A percentile compares a stretch with the other conserved stretches of the same genome.
These are phyloP conservation scores for Bufo gargarizans DNA, from an alignment of 2,113 vertebrate species.

Conservation along the genomic window DNA sequence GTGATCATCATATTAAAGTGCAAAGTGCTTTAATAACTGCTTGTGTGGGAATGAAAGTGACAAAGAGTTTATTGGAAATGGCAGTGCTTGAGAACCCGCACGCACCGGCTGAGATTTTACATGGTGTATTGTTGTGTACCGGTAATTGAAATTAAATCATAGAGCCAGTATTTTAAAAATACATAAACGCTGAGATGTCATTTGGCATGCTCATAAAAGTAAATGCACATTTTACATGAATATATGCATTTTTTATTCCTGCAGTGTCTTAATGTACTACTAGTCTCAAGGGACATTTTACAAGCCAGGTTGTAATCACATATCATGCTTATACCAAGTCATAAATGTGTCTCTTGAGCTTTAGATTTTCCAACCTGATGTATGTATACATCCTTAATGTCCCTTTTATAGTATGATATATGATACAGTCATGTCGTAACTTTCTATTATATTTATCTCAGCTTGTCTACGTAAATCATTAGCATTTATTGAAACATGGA, in stretches of 20 bases:
- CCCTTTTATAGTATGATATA: conserved; percentile 43
- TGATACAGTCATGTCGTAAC: conserved; percentile 34
- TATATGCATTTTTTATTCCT: conserved; percentile 31
- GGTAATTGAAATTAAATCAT: conserved; percentile 36
- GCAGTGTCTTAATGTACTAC: conserved; percentile 43
- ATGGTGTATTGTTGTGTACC: not conserved
- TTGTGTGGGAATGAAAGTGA: not conserved
- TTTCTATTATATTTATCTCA: conserved; percentile 57
- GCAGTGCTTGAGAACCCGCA: not conserved
- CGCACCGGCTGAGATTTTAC: not conserved
- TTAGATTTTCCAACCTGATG: conserved; percentile 51
- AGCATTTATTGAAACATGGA: conserved; percentile 46
- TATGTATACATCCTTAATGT: conserved; percentile 51
- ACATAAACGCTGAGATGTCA: not conserved
- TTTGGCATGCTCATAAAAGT: conserved; percentile 27
- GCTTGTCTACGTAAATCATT: conserved; percentile 49
- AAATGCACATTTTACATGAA: conserved; percentile 45
- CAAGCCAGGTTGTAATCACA: conserved; percentile 43
- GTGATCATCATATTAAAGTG: not conserved
- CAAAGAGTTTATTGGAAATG: not conserved
- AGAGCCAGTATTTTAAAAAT: not conserved
- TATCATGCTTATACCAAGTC: conserved; percentile 40
- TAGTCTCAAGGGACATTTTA: conserved; percentile 28
- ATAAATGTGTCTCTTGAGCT: conserved; percentile 53
- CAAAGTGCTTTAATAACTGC: not conserved